Percentiles rank a stretch among this genome's conserved stretches.
phyloP scores from a whole-genome alignment of 35 echinoderm and acorn worm species.

The Ptychodera flava region DNA sequence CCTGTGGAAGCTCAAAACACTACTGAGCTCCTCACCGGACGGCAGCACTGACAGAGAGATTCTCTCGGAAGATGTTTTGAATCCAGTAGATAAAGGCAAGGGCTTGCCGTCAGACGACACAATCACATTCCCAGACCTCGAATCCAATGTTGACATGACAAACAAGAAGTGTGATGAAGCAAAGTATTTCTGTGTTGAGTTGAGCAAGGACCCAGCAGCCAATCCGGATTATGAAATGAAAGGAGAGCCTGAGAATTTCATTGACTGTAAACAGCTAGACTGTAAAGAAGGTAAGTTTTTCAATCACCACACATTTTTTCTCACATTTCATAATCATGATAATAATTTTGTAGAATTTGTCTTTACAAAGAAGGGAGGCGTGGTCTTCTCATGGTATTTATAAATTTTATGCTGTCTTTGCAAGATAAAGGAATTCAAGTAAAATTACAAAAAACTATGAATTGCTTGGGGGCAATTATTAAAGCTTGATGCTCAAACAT shows the following conservation, averaged over 20 bases:
- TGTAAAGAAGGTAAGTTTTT: constrained; percentile 62
- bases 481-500: too few relatives aligned
- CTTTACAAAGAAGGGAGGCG: too few relatives aligned
- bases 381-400: not conserved
- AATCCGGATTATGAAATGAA: constrained; percentile 69
- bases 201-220: constrained; percentile 35
- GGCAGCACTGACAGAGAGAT: not conserved
- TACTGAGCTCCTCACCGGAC: constrained; percentile 42
- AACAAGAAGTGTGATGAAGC: constrained; percentile 6
- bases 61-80: not conserved
- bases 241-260: constrained; percentile 28
- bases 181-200: constrained; percentile 65
- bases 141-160: constrained; percentile 69
- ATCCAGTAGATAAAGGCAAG: not conserved
- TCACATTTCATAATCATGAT: too few relatives aligned
- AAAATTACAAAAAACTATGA: too few relatives aligned
- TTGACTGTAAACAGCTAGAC: constrained; percentile 31
- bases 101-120: constrained; percentile 1
- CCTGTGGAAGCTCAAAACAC: constrained; percentile 63
- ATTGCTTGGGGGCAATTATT: too few relatives aligned
- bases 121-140: constrained; percentile 46
- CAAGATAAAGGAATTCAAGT: too few relatives aligned
- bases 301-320: too few relatives aligned
- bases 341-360: too few relatives aligned
- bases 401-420: not conserved